Evolutionary conservation across 2,113 vertebrate species (phyloP).

Genomic region (Vidua macroura): DNA sequence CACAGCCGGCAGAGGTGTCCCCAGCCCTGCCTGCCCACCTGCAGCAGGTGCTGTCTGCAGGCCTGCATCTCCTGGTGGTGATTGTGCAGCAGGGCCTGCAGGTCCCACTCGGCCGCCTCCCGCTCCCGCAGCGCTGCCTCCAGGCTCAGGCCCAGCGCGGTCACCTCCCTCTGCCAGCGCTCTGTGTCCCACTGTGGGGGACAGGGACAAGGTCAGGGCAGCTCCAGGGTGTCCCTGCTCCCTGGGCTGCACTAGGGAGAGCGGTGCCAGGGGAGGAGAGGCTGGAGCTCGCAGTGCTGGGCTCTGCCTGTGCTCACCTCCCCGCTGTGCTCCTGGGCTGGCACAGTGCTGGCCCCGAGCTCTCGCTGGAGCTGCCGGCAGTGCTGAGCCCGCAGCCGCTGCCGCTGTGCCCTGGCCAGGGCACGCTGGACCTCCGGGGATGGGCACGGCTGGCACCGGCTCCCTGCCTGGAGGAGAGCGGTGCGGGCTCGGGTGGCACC

Average conservation of each 20-base stretch:
- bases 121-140: constrained; percentile 76
- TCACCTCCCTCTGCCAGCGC: constrained; percentile 70
- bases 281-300: neutral
- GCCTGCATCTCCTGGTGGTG: constrained; percentile 68
- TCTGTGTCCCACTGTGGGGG: constrained; percentile 33
- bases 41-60: constrained; percentile 75
- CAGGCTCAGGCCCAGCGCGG: constrained; percentile 73
- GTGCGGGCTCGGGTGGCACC: rapidly evolving
- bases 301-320: neutral
- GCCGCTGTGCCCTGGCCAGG: constrained; percentile 72
- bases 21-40: constrained; percentile 70
- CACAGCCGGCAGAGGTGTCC: rapidly evolving
- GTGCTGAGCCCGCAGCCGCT: constrained; percentile 74
- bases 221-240: neutral
- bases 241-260: neutral
- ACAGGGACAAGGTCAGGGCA: neutral
- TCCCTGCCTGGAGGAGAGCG: neutral
- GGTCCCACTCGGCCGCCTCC: constrained; percentile 69
- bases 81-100: constrained; percentile 64
- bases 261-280: neutral
- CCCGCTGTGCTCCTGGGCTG: constrained; percentile 34
- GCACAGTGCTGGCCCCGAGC: constrained; percentile 48
- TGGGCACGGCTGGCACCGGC: neutral
- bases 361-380: constrained; percentile 74
- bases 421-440: constrained; percentile 66